A percentile compares a stretch with the other conserved stretches of the same genome.
Evolutionary conservation across 2,888 invertebrate species (phyloP).

Genomic region (Pegoplata infirma): DNA sequence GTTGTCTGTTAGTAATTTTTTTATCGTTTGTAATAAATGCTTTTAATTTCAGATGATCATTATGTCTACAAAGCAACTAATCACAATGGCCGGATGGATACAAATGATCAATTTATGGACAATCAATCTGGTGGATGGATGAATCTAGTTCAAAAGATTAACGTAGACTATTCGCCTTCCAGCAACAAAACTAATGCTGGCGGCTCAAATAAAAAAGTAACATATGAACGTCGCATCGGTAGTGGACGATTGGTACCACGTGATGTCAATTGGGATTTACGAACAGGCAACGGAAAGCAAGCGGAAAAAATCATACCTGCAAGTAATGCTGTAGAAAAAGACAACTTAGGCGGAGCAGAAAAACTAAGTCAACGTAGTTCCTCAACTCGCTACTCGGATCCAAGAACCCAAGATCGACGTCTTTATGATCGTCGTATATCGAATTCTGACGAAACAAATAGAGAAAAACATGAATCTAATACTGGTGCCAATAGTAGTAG

Average conservation of each 20-base stretch:
- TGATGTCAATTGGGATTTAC: conserved; percentile 79
- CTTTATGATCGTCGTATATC: conserved; percentile 41
- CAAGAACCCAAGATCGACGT: conserved; percentile 32
- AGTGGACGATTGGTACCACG: conserved; percentile 88
- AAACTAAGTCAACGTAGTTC: conserved; percentile 31
- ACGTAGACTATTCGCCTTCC: conserved; percentile 45
- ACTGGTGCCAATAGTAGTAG: background rate
- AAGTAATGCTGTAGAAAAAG: conserved; percentile 48
- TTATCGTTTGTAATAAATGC: too few relatives aligned
- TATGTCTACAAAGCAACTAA: conserved; percentile 7
- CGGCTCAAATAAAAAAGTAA: conserved; percentile 54
- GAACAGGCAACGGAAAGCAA: conserved; percentile 67
- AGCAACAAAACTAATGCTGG: conserved; percentile 61
- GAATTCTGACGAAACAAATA: conserved; percentile 17
- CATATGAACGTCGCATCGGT: conserved; percentile 84
- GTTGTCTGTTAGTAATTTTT: too few relatives aligned
- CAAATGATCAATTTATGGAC: conserved; percentile 29
- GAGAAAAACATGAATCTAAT: conserved; percentile 2
- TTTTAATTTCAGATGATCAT: conserved; percentile 20
- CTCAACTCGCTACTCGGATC: conserved; percentile 12
- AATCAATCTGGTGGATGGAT: conserved; percentile 60
- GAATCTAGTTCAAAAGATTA: conserved; percentile 33
- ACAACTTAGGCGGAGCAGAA: conserved; percentile 20
- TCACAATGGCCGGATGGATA: conserved; percentile 19
- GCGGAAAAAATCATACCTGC: conserved; percentile 15